Evolutionary conservation across 2,888 invertebrate genomes (phyloP), one percentile per base, ranked within the genome.

Genomic region (Synanthedon tipuliformis): DNA sequence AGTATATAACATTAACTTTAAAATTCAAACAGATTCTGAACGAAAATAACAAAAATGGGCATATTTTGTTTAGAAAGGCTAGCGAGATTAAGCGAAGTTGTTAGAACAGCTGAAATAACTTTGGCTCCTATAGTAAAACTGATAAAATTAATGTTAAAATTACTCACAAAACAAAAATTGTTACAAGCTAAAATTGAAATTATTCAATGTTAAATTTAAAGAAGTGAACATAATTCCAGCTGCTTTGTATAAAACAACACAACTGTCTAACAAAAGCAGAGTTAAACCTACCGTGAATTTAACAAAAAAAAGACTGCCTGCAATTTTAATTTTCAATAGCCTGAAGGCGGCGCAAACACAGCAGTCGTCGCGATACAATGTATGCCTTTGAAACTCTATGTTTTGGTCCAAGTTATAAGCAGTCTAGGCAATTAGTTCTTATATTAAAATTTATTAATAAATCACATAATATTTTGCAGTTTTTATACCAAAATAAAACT

Each of bases 321-420:
- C 73, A 73, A 77, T 81, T 83, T 83, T 84, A 85, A 85, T 86
- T 83, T 84, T 74, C 76, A 73, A 80, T 82, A 73, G 79, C 80
- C 84, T 60, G 65, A 68, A 79, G 84, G 81, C 78, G 68, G 61
- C 62, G 65, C 73, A 73, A 79, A 75, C 71, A 49, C 23, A 65
- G 69, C 65, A 70, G 68, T 69, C 71, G 66, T 75, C 66, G 70
- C 68, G 68, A 74, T 78, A 75, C 74, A 66, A 69, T 70, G 68
- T 69, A 68, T 78, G 68, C 69, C 66, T 73, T 73, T 69, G 60
- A 66, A 69, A 73, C 60, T 59, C 61, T 59, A 53, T 49, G 52
- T 34, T 54, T n/a, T 58, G 66, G 65, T 53, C 4, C 55, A 71
- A 63, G 55, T 53, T 13, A 71, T 5, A 12, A 58, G 61, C 56